Conservation (phyloP, 2,888 invertebrate species). For the Crocallis elinguaria region DNA sequence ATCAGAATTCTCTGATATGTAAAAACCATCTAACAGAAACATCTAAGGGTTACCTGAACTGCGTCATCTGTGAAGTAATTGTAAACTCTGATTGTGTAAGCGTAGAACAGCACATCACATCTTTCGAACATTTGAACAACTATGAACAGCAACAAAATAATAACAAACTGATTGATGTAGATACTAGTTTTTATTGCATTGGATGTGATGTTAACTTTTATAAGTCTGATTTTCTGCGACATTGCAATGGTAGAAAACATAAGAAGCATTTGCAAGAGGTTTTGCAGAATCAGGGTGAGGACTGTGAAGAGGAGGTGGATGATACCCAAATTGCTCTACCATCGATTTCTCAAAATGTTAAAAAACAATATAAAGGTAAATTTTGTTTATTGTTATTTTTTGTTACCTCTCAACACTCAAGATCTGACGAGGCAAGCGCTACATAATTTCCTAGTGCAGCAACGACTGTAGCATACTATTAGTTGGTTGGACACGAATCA, state of each 20-base stretch:
- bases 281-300: constrained; percentile 1
- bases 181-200: constrained; percentile 14
- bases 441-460: no score
- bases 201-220: constrained; percentile 19
- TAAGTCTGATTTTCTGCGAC: constrained; percentile 12
- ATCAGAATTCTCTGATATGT: constrained; percentile 13
- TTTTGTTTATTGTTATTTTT: no score
- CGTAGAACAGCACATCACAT: constrained; percentile 14
- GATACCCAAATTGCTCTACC: constrained; percentile 15
- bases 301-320: neutral
- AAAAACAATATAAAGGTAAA: constrained; percentile 1
- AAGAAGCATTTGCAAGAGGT: constrained; percentile 13
- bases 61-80: constrained; percentile 20
- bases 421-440: no score
- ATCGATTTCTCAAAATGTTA: constrained; percentile 23
- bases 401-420: no score
- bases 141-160: constrained; percentile 12
- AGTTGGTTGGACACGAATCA: no score
- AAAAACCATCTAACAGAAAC: constrained; percentile 17
- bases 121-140: constrained; percentile 20
- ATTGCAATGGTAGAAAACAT: constrained; percentile 30
- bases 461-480: no score
- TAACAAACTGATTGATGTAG: constrained; percentile 17
- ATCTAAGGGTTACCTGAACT: constrained; percentile 12
- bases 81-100: constrained; percentile 1